Conservation (phyloP, 2,888 invertebrate genomes). For the Oxytorus armatus region DNA sequence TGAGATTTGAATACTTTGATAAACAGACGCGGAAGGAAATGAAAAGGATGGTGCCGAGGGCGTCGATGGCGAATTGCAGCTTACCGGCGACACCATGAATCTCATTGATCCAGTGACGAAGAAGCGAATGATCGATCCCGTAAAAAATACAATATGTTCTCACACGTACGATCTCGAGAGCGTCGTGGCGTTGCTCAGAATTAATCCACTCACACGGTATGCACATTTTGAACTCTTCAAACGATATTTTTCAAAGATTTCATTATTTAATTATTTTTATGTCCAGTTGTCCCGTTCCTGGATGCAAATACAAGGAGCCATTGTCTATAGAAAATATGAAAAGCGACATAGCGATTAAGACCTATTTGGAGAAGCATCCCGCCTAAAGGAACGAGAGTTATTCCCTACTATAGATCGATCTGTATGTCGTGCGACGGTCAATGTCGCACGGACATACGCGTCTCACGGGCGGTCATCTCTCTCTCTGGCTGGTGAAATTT, state of each 20-base stretch:
- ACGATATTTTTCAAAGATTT: not conserved
- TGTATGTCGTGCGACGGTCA: constrained; percentile 12
- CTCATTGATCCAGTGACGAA: constrained; percentile 82
- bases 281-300: constrained; percentile 80
- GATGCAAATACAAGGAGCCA: constrained; percentile 76
- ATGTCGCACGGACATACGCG: constrained; percentile 43
- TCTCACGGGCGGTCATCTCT: no score
- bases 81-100: constrained; percentile 73
- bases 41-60: constrained; percentile 18
- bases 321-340: constrained; percentile 72
- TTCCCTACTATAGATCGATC: constrained; percentile 31
- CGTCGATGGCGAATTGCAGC: constrained; percentile 74
- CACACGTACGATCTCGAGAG: constrained; percentile 80
- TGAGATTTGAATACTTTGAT: no score
- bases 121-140: constrained; percentile 78
- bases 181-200: constrained; percentile 73
- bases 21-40: constrained; percentile 16
- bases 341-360: constrained; percentile 75
- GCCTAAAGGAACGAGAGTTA: constrained; percentile 16
- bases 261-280: constrained; percentile 3
- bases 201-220: constrained; percentile 78
- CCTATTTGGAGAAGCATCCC: constrained; percentile 75
- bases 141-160: constrained; percentile 79
- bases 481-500: no score
- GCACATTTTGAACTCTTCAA: not conserved